Base-by-base conservation (phyloP, 2,797 vertebrate genomes). In the Myotis myotis region DNA sequence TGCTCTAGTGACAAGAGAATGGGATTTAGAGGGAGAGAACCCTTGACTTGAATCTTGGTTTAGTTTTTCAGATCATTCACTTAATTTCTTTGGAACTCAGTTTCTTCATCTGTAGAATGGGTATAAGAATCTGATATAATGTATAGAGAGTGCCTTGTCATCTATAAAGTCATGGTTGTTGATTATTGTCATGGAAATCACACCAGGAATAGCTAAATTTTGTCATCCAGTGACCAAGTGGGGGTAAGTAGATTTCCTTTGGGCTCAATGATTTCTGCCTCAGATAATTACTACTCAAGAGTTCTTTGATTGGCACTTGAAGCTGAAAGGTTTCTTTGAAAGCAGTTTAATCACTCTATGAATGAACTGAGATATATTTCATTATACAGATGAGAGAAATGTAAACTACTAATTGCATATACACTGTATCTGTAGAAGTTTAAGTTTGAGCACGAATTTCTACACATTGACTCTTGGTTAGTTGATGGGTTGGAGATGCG, bases 381-480 rank as follows among this genome's bases (percentile, higher is more conserved):
- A 89, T 89, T 93, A 92, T 87, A 94, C n/a, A 96, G 87, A 79
- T 92, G 93, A 96, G 12, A 84, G 80, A 95, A 95, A 96, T 95
- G 72, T 95, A 89, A 95, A 89, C 94, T 94, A 93, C 76, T 93
- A 93, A 95, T 91, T 94, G 76, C 62, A 74, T 94, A 38, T 89
- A 68, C 62, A 68, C 72, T 87, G 6, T 87, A 84, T 74, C 91
- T 87, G 47, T 91, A 89, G 53, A 33, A 66, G 38, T 82, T 89
- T 81, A 89, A 78, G 92, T 96, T 85, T 93, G 57, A 96, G 93
- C 57, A 78, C 68, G 89, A 85, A 75, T 80, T 90, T 55, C 19
- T 83, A 91, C 47, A 49, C 38, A 23, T 79, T 92, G 94, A 30
- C 53, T 84, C 23, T 76, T 76, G 78, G 76, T 79, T 84, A 82